Conservation (phyloP, 2,888 invertebrate species). For the Sinopyrophorus schimmeli region DNA sequence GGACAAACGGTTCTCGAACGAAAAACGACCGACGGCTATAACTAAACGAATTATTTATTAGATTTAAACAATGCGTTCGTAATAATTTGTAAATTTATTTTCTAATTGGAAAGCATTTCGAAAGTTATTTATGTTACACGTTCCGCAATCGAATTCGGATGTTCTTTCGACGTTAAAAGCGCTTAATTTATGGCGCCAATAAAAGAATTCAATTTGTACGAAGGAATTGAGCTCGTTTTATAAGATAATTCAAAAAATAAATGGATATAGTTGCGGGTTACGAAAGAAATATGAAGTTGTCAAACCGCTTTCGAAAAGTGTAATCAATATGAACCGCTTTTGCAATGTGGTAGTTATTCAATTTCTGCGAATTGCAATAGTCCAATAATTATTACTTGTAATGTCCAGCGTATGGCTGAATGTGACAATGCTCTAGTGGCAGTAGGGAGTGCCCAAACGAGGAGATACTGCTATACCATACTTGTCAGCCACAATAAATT, state of each 20-base stretch:
- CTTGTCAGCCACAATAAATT: constrained; percentile 34
- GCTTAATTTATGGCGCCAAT: too few relatives aligned
- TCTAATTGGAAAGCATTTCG: background rate
- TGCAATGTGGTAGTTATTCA: constrained; percentile 9
- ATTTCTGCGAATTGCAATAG: constrained; percentile 23
- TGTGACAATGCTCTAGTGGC: constrained; percentile 25
- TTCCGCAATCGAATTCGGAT: too few relatives aligned
- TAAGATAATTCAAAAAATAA: too few relatives aligned
- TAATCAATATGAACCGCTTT: background rate
- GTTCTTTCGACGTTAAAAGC: too few relatives aligned
- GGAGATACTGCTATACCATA: constrained; percentile 23
- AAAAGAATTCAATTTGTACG: too few relatives aligned
- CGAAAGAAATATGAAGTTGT: too few relatives aligned
- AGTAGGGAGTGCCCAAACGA: constrained; percentile 33
- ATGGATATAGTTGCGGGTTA: too few relatives aligned
- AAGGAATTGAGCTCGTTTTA: too few relatives aligned
- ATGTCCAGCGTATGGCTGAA: constrained; percentile 23
- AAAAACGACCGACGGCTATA: constrained; percentile 27
- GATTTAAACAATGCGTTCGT: constrained; percentile 33
- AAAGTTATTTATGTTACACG: too few relatives aligned
- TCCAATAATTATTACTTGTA: constrained; percentile 23
- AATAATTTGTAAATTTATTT: constrained; percentile 27
- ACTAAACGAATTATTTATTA: constrained; percentile 30
- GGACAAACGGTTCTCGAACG: too few relatives aligned
- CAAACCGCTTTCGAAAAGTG: constrained; percentile 5